These are phyloP conservation scores for Endomychus coccineus DNA, from an alignment of 2,888 invertebrate species.

Conservation along the genomic window DNA sequence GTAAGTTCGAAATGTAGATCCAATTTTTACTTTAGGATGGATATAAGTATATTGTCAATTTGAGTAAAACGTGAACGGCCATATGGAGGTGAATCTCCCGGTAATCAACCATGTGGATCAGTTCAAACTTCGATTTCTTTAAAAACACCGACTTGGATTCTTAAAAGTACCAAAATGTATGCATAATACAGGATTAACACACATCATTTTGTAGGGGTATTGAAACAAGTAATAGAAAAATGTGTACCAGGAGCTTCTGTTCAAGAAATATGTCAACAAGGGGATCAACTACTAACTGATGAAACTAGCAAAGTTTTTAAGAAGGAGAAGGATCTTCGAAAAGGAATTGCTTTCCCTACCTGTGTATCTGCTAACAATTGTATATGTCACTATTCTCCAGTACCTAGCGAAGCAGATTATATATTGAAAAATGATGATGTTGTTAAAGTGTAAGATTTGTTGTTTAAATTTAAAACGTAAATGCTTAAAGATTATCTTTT, in stretches of 20 bases:
- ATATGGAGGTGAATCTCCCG: too few species aligned
- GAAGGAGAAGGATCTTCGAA: constrained; percentile 96
- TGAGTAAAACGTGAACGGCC: too few species aligned
- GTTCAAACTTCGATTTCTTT: too few species aligned
- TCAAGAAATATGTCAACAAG: constrained; percentile 84
- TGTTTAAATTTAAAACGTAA: not conserved
- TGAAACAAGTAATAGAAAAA: constrained; percentile 81
- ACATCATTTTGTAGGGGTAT: constrained; percentile 67
- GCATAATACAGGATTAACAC: too few species aligned
- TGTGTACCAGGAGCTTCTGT: constrained; percentile 84
- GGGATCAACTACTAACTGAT: constrained; percentile 79
- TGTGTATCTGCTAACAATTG: constrained; percentile 98
- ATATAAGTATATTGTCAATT: too few species aligned
- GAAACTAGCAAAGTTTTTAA: constrained; percentile 96
- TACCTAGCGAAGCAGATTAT: constrained; percentile 85
- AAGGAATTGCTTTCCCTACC: constrained; percentile 98
- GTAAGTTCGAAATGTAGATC: constrained; percentile 56
- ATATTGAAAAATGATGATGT: constrained; percentile 85
- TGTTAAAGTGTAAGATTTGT: constrained; percentile 84
- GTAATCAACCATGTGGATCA: too few species aligned
- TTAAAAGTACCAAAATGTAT: too few species aligned
- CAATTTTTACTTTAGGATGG: too few species aligned
- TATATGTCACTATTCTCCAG: constrained; percentile 97
- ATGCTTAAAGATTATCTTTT: constrained; percentile 28
- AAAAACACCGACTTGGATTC: too few species aligned